phyloP scores from a whole-genome alignment of 2,888 invertebrate species.

The Phymatocera aterrima region DNA sequence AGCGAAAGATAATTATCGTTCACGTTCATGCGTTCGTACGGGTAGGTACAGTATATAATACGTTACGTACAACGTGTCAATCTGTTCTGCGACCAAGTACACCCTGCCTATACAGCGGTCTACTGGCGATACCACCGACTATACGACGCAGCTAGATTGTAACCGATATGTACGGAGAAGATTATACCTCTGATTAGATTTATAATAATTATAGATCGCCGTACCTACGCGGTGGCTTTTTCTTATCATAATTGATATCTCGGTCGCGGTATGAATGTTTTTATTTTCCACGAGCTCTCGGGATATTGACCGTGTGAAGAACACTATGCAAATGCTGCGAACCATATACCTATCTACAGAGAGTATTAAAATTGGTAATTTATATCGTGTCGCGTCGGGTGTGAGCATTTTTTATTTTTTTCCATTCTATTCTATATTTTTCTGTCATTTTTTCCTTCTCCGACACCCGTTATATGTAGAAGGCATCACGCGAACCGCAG shows the following conservation, averaged over 20 bases:
- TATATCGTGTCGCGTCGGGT: too few species aligned
- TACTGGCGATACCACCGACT: neutral
- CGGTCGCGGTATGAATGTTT: too few species aligned
- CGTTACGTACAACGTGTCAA: constrained; percentile 11
- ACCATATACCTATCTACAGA: too few species aligned
- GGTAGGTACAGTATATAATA: too few species aligned
- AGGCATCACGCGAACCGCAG: neutral
- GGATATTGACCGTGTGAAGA: too few species aligned
- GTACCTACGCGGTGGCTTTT: neutral
- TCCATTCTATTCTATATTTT: neutral
- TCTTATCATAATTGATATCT: neutral
- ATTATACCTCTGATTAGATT: neutral
- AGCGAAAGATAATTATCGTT: constrained; percentile 34
- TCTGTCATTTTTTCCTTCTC: too few species aligned
- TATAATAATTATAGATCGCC: neutral
- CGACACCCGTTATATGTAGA: constrained; percentile 20
- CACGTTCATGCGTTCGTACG: too few species aligned
- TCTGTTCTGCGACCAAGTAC: neutral
- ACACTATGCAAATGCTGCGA: too few species aligned
- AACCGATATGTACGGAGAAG: neutral
- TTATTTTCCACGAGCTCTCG: too few species aligned
- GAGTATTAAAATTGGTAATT: too few species aligned
- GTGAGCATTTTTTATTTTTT: neutral
- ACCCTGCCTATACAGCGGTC: too few species aligned
- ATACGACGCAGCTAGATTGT: neutral